Base-by-base conservation (phyloP, 2,888 invertebrate genomes). In the Rotaria socialis region DNA sequence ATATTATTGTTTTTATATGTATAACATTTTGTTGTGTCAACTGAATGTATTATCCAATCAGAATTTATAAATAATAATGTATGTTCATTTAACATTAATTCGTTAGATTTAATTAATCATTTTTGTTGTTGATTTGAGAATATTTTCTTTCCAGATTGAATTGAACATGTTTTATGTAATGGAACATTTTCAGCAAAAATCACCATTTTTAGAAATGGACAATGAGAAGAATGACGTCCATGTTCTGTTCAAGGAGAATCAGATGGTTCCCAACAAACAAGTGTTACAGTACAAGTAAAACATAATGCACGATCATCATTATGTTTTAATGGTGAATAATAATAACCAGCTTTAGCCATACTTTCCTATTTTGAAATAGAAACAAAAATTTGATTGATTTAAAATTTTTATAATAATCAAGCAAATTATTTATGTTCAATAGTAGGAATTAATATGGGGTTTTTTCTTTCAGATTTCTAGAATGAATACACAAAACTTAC, bases 221-320 rank as follows among this genome's bases (percentile, higher is more conserved):
- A 97, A 89, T 94, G 94, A 22, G 96, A 95, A 8, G 96, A 96
- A 91, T 97, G 96, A 7, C 96, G 93, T 91, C 96, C 96, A 90
- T 97, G 96, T 91, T 97, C 96, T 88, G 96, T 96, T 96, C 96
- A 96, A 4, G 97, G 97, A 90, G 97, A 96, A 91, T 97, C 96
- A 0, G 95, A 95, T 89, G 96, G 95, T 92, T 97, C 97, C 97
- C 97, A 97, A 92, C 95, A 96, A 11, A 97, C 96, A 47, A 97
- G 93, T 90, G 96, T 97, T 19, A 96, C 96, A 89, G 94, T 95
- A 91, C 97, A 97, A 0, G 95, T 95, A 91, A 97, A 97, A 91
- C 97, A 97, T 95, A 96, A 95, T 14, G 96, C 96, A 88, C 96
- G 93, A 92, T 97, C 97, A 90, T 96, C 96, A 7, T 96, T 96